Evolutionary conservation across 2,888 invertebrate genomes (phyloP).

Genomic region (Agriotes lineatus): DNA sequence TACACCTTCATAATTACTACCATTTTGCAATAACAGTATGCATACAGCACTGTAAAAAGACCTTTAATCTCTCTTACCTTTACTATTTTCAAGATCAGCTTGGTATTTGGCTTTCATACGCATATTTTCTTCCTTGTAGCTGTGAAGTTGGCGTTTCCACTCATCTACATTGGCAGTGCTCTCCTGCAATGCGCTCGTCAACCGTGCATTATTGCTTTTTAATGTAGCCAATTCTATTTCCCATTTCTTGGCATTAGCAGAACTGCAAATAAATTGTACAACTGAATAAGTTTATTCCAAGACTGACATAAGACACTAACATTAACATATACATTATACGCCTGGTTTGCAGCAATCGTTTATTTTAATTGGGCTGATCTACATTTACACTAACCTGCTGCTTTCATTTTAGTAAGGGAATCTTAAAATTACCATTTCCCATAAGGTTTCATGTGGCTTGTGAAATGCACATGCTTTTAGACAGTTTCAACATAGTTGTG

Average conservation of each 20-base stretch:
- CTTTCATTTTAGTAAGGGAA: slow-evolving; percentile 20
- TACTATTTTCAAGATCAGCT: slow-evolving; percentile 77
- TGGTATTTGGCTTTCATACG: slow-evolving; percentile 82
- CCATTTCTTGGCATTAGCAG: slow-evolving; percentile 99
- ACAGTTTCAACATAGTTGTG: slow-evolving; percentile 15
- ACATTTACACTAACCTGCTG: slow-evolving; percentile 11
- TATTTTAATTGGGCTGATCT: slow-evolving; percentile 7
- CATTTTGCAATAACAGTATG: not conserved
- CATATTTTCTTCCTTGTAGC: slow-evolving; percentile 91
- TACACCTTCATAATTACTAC: no score
- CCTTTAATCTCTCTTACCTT: slow-evolving; percentile 68
- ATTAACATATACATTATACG: not conserved
- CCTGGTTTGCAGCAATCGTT: not conserved
- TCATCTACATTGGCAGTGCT: slow-evolving; percentile 98
- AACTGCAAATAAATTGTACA: slow-evolving; percentile 76
- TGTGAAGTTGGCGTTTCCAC: slow-evolving; percentile 96
- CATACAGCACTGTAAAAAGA: no score
- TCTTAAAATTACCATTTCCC: slow-evolving; percentile 8
- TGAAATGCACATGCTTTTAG: slow-evolving; percentile 6
- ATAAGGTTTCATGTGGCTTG: slow-evolving; percentile 17
- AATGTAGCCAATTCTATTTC: slow-evolving; percentile 95
- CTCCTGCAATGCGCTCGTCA: slow-evolving; percentile 95
- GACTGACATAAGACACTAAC: no score
- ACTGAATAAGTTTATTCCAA: no score
- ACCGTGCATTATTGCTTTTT: slow-evolving; percentile 94